phyloP scores from a whole-genome alignment of 2,888 invertebrate genomes.

The Ditula angustiorana region DNA sequence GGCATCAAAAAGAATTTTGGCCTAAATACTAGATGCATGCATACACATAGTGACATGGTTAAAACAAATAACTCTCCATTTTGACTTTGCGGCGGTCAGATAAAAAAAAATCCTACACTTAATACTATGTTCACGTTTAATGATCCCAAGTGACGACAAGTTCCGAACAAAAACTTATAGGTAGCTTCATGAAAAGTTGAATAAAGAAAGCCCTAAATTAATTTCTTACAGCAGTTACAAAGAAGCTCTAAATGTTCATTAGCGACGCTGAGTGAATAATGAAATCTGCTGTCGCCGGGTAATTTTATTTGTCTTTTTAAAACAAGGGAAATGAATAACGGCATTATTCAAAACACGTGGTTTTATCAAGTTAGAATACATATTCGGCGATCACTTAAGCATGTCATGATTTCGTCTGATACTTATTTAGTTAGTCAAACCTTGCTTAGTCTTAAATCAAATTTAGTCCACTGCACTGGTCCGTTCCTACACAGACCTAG shows the following conservation, averaged over 20 bases:
- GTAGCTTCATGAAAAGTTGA: neutral
- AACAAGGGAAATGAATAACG: neutral
- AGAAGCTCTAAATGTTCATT: slow-evolving; percentile 6
- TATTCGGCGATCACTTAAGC: too few relatives aligned
- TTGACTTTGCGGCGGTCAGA: too few relatives aligned
- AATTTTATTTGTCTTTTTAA: neutral
- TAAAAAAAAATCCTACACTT: neutral
- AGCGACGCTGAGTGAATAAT: slow-evolving; percentile 2
- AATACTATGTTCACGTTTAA: neutral
- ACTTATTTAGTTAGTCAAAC: too few relatives aligned
- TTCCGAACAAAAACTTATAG: neutral
- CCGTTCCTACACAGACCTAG: too few relatives aligned
- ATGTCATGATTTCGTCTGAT: too few relatives aligned
- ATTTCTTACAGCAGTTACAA: slow-evolving; percentile 7
- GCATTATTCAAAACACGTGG: neutral
- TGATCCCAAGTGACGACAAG: neutral
- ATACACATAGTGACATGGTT: too few relatives aligned
- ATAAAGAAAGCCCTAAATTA: slow-evolving; percentile 2
- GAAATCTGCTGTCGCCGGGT: neutral
- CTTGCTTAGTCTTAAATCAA: too few relatives aligned
- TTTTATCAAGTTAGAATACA: neutral
- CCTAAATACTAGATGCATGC: too few relatives aligned
- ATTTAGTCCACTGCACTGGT: too few relatives aligned
- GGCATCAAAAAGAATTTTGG: too few relatives aligned
- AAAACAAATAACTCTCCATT: too few relatives aligned